A percentile compares a stretch with the other conserved stretches of the same genome.
Conservation (phyloP, 2,113 vertebrate species). For the Python bivittatus region DNA sequence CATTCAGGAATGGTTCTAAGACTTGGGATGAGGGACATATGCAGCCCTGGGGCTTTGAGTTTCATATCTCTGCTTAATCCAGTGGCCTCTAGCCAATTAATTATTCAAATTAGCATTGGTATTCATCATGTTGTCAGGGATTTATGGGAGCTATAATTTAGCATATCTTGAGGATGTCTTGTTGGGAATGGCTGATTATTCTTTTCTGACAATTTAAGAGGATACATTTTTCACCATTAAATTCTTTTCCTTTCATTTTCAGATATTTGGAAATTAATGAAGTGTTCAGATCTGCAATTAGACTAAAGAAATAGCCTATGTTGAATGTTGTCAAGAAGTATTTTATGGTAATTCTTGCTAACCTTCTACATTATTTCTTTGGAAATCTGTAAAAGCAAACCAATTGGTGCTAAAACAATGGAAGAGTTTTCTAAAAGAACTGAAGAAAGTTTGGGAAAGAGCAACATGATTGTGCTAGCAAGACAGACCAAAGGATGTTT, state of each 20-base stretch:
- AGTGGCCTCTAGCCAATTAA: not conserved
- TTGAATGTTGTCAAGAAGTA: not conserved
- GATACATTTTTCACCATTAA: not conserved
- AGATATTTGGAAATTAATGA: not conserved
- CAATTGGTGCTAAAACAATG: not conserved
- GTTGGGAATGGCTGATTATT: not conserved
- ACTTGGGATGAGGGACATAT: not conserved
- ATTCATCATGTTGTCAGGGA: too few relatives aligned
- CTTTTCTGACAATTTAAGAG: not conserved
- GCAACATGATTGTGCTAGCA: not conserved
- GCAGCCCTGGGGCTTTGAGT: not conserved
- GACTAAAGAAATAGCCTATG: not conserved
- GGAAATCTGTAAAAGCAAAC: not conserved
- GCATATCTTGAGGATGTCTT: not conserved
- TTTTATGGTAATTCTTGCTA: not conserved
- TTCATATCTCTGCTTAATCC: not conserved
- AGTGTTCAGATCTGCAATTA: not conserved
- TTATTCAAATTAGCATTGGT: not conserved
- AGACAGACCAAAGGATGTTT: not conserved
- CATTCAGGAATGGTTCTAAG: not conserved
- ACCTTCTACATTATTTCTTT: not conserved
- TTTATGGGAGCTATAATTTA: not conserved
- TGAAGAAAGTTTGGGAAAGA: not conserved
- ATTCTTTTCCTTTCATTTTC: not conserved
- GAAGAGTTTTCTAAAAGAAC: not conserved